A percentile compares a stretch with the other conserved stretches of the same genome.
These are phyloP conservation scores for Pseudomyrmex flavicornis DNA, from an alignment of 1,140 invertebrate species.

Conservation along the genomic window DNA sequence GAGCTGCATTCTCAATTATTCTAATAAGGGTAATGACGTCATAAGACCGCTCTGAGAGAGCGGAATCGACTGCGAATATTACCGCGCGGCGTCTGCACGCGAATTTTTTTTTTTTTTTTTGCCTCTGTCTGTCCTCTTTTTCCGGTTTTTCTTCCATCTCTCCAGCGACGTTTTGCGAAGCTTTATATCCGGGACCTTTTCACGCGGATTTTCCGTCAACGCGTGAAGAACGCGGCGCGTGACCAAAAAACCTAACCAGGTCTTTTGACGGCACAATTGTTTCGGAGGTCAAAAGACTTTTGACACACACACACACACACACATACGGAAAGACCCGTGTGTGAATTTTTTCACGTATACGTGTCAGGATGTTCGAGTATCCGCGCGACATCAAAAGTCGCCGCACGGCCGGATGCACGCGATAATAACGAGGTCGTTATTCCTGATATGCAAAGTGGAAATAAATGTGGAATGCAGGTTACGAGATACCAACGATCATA, in stretches of 20 bases:
- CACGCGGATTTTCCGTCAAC: conserved; percentile 48
- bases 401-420: conserved; percentile 17
- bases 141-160: background rate
- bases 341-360: background rate
- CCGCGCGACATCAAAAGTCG: conserved; percentile 12
- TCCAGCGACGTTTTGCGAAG: conserved; percentile 7
- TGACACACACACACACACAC: background rate
- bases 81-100: conserved; percentile 36
- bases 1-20: conserved; percentile 76
- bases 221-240: background rate
- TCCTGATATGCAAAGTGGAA: conserved; percentile 50
- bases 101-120: background rate
- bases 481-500: conserved; percentile 39
- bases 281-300: background rate
- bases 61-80: conserved; percentile 50
- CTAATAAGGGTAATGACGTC: conserved; percentile 76
- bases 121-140: background rate
- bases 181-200: conserved; percentile 52
- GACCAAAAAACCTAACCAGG: background rate
- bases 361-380: conserved; percentile 8
- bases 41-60: conserved; percentile 64
- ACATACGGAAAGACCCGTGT: too few species aligned
- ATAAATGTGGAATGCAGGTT: conserved; percentile 43
- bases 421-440: conserved; percentile 48
- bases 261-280: conserved; percentile 3